Base-by-base conservation (phyloP, 1,140 invertebrate species). In the Papilio aristodemus region DNA sequence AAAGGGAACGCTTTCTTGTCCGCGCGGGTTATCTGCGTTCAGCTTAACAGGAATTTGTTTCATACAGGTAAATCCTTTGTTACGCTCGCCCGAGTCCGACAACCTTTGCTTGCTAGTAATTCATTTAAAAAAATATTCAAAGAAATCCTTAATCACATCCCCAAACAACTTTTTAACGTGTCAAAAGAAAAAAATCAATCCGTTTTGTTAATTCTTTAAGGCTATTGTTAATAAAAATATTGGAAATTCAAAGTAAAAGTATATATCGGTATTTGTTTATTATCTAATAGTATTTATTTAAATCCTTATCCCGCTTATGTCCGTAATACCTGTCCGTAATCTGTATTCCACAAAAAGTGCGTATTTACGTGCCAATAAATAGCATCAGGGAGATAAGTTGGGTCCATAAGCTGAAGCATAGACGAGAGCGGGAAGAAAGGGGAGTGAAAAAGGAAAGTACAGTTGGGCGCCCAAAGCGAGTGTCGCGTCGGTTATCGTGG, bases 211-310 rank as follows among this genome's bases (percentile, higher is more conserved):
- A 86, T 78, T 81, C 79, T 80, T 80, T 85, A 73, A 77, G 72
- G 43, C 70, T 60, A 80, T 87, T 86, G 80, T 87, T 78, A 76
- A 73, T 75, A 79, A 87, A 85, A 86, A 84, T 76, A 14, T 67
- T 67, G 13, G 66, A 75, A 78, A 80, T 70, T 73, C 67, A 73
- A 81, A 71, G 69, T 70, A 70, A 38, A 68, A 32, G 67, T 54
- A 75, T 70, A 74, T 77, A 77, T 80, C 73, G 70, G 71, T 85
- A 83, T 88, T 87, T 87, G 81, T 87, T 87, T 84, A 83, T 87
- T 84, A 80, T 81, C 70, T 89, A 85, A 90, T 89, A 66, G 79
- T 85, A 85, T 90, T 90, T 87, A 84, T 82, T 85, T 89, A 82
- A 88, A 89, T 85, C 83, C 80, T 79, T 68, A 80, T 79, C 79